phyloP scores from a whole-genome alignment of 2,888 invertebrate genomes.

The Spodoptera exigua region DNA sequence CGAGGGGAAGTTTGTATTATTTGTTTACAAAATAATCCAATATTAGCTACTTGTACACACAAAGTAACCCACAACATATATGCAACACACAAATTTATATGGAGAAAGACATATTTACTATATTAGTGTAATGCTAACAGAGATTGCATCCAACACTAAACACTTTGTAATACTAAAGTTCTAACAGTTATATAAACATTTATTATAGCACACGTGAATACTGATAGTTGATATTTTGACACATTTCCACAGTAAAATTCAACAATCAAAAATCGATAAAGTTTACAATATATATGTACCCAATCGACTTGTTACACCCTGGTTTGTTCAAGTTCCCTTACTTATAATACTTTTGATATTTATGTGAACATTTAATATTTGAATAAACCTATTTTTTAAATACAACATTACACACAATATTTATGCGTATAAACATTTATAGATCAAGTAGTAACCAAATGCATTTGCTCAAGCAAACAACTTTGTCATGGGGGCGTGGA shows the following conservation, averaged over 20 bases:
- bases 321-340: constrained; percentile 34
- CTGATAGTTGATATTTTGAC: constrained; percentile 64
- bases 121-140: constrained; percentile 20
- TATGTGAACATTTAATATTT: constrained; percentile 19
- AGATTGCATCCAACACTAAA: constrained; percentile 33
- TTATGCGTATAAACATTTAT: constrained; percentile 35
- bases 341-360: constrained; percentile 45
- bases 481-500: constrained; percentile 41
- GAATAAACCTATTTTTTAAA: constrained; percentile 44
- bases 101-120: constrained; percentile 23
- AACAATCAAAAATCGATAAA: constrained; percentile 49
- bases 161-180: constrained; percentile 40
- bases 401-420: constrained; percentile 30
- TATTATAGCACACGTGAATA: constrained; percentile 64
- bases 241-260: constrained; percentile 51
- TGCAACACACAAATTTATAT: constrained; percentile 8
- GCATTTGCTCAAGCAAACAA: constrained; percentile 50
- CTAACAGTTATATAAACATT: constrained; percentile 55
- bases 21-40: constrained; percentile 12
- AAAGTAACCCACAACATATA: constrained; percentile 1
- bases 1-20: constrained; percentile 8
- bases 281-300: constrained; percentile 38
- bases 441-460: constrained; percentile 32
- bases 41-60: constrained; percentile 3
- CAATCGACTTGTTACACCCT: constrained; percentile 53